Percentiles rank a stretch among this genome's conserved stretches.
Conservation (phyloP, 2,113 vertebrate genomes). For the Heterocephalus glaber region DNA sequence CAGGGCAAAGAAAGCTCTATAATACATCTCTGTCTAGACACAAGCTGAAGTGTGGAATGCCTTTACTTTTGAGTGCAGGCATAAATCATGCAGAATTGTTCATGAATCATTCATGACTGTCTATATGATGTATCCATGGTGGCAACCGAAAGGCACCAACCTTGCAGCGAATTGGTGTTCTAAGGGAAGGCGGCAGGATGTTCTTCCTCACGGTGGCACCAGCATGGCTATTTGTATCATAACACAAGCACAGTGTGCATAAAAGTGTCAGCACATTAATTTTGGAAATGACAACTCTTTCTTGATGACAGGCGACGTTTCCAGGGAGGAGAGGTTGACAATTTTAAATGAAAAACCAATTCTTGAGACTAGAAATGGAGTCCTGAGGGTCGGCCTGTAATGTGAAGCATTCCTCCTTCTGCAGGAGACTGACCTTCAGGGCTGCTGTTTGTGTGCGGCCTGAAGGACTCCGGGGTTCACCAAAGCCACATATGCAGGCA, state of each 20-base stretch:
- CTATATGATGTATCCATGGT: constrained; percentile 67
- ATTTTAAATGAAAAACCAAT: constrained; percentile 58
- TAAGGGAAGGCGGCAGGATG: constrained; percentile 34
- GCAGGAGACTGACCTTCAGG: not conserved
- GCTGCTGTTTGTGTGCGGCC: not conserved
- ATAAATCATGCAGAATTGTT: constrained; percentile 77
- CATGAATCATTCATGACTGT: constrained; percentile 80
- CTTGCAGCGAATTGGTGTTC: constrained; percentile 69
- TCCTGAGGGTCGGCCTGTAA: not conserved
- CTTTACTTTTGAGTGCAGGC: constrained; percentile 73
- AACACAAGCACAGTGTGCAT: constrained; percentile 41
- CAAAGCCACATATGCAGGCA: not conserved
- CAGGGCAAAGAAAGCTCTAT: constrained; percentile 65
- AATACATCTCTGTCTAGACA: constrained; percentile 75
- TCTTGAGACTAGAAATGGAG: constrained; percentile 17
- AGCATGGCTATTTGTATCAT: constrained; percentile 18
- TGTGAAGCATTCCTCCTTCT: not conserved
- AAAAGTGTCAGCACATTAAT: constrained; percentile 54
- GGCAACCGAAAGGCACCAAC: constrained; percentile 70
- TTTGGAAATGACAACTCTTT: constrained; percentile 70
- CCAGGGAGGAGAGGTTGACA: constrained; percentile 17
- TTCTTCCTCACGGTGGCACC: not conserved
- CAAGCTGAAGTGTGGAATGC: constrained; percentile 56
- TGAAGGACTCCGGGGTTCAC: not conserved
- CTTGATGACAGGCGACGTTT: constrained; percentile 49